Percentiles rank a stretch among this genome's conserved stretches.
Evolutionary conservation across 2,888 invertebrate species (phyloP).

Genomic region (Ceramica pisi): DNA sequence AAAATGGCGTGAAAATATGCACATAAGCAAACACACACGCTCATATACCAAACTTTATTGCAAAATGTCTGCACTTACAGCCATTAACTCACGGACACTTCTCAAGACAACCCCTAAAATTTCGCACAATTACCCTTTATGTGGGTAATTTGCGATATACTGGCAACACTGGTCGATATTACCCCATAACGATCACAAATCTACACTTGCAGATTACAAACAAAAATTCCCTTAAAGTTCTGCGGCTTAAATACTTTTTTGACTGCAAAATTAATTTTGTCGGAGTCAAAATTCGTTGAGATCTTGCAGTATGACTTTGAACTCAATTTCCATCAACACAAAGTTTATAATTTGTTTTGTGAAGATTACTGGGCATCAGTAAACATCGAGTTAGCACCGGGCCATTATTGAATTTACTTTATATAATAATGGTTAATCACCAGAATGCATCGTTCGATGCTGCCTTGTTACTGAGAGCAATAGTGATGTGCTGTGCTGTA

Average conservation of each 20-base stretch:
- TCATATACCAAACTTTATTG: slow-evolving; percentile 64
- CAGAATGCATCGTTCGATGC: slow-evolving; percentile 87
- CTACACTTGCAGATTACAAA: slow-evolving; percentile 43
- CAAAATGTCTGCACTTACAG: slow-evolving; percentile 63
- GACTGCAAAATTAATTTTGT: slow-evolving; percentile 60
- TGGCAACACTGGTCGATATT: slow-evolving; percentile 83
- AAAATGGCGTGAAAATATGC: slow-evolving; percentile 57
- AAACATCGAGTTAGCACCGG: slow-evolving; percentile 87
- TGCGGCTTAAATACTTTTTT: slow-evolving; percentile 58
- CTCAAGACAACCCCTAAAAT: slow-evolving; percentile 79
- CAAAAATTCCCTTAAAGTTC: slow-evolving; percentile 40
- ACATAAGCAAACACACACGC: slow-evolving; percentile 61
- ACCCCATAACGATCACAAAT: slow-evolving; percentile 70
- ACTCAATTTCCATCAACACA: slow-evolving; percentile 64
- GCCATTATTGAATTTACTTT: slow-evolving; percentile 91
- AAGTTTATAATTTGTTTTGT: slow-evolving; percentile 66
- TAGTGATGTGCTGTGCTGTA: slow-evolving; percentile 70
- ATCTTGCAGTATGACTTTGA: slow-evolving; percentile 65
- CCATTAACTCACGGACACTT: slow-evolving; percentile 82
- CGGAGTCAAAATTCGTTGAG: slow-evolving; percentile 62
- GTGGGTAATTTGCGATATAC: slow-evolving; percentile 86
- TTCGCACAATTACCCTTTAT: slow-evolving; percentile 85
- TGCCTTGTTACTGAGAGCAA: slow-evolving; percentile 84
- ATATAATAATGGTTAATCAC: slow-evolving; percentile 91
- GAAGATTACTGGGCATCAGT: slow-evolving; percentile 74